Evolutionary conservation across 2,797 vertebrate genomes (phyloP).

Genomic region (Megalops cyprinoides): DNA sequence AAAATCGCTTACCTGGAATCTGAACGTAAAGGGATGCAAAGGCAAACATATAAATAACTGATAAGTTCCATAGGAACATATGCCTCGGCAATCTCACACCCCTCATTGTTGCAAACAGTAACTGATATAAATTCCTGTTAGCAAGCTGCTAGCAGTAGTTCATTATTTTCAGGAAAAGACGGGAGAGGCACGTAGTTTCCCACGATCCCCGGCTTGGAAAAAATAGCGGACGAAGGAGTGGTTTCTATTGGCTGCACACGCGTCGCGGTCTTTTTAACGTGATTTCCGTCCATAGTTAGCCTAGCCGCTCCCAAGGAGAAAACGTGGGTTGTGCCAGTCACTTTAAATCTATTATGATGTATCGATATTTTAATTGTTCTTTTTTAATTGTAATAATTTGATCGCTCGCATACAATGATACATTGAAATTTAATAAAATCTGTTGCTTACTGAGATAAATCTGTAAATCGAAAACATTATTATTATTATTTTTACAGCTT

Average conservation of each 20-base stretch:
- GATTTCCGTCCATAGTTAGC: too few species aligned
- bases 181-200: neutral
- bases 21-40: slow-evolving; percentile 80
- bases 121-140: neutral
- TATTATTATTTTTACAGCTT: too few species aligned
- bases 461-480: too few species aligned
- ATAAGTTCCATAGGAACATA: slow-evolving; percentile 73
- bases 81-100: slow-evolving; percentile 49
- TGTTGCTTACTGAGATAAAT: too few species aligned
- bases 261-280: neutral
- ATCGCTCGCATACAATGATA: too few species aligned
- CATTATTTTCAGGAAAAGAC: neutral
- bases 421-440: too few species aligned
- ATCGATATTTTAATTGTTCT: too few species aligned
- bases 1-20: slow-evolving; percentile 71
- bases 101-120: slow-evolving; percentile 47
- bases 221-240: neutral
- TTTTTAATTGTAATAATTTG: too few species aligned
- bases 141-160: neutral
- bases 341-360: too few species aligned
- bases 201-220: neutral
- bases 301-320: too few species aligned
- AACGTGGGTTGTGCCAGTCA: too few species aligned
- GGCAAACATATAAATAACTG: slow-evolving; percentile 71
- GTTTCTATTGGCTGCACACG: neutral